Evolutionary conservation across 1,140 invertebrate genomes (phyloP).

Genomic region (Pseudachorutes palmiensis): DNA sequence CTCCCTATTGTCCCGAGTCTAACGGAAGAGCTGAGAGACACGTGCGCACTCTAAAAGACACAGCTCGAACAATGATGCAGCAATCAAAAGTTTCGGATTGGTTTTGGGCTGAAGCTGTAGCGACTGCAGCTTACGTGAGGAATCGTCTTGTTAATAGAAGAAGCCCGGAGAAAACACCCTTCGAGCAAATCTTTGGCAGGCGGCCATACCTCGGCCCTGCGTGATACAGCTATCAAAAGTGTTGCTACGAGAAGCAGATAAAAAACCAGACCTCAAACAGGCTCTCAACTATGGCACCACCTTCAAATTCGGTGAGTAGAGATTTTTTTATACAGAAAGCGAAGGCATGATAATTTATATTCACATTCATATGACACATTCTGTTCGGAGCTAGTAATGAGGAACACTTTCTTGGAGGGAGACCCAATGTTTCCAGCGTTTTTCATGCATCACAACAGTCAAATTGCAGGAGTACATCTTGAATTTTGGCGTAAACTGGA

Average conservation of each 20-base stretch:
- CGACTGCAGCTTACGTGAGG: slow-evolving; percentile 40
- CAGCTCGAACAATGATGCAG: slow-evolving; percentile 33
- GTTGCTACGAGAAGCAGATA: too few species aligned
- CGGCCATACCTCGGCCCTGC: slow-evolving; percentile 46
- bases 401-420: neutral
- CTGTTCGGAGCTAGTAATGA: neutral
- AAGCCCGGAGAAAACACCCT: slow-evolving; percentile 27
- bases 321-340: too few species aligned
- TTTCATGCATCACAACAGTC: neutral
- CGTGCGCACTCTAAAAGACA: slow-evolving; percentile 37
- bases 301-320: too few species aligned
- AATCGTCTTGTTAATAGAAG: slow-evolving; percentile 10
- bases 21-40: slow-evolving; percentile 39
- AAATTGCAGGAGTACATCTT: neutral
- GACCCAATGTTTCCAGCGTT: neutral
- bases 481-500: neutral
- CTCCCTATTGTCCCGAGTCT: slow-evolving; percentile 38
- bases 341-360: too few species aligned
- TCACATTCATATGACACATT: neutral
- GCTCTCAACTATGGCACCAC: neutral
- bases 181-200: slow-evolving; percentile 43
- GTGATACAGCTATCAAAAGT: too few species aligned
- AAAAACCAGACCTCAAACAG: neutral
- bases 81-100: slow-evolving; percentile 24
- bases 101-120: slow-evolving; percentile 38